A percentile compares a stretch with the other conserved stretches of the same genome.
phyloP scores from a whole-genome alignment of 2,797 vertebrate genomes.

The Notolabrus celidotus region DNA sequence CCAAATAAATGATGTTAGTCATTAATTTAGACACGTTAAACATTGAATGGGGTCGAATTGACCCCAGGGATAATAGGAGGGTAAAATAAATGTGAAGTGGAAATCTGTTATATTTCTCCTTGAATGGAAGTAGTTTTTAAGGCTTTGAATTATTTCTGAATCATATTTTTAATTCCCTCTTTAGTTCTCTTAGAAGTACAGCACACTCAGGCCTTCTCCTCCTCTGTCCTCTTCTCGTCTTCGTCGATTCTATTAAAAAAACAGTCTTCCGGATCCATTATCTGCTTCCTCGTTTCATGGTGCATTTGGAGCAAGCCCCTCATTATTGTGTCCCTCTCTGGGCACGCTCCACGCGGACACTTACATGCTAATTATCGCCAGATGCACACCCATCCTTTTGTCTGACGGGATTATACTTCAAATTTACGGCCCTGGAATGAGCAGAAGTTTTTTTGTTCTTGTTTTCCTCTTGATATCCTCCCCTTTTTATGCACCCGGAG shows the following conservation, averaged over 20 bases:
- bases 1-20: too few species aligned
- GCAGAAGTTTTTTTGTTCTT: conserved; percentile 56
- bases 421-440: conserved; percentile 73
- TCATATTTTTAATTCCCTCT: background rate
- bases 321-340: conserved; percentile 33
- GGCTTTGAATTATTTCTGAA: background rate
- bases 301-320: conserved; percentile 55
- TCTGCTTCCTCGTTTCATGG: conserved; percentile 61
- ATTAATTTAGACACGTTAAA: too few species aligned
- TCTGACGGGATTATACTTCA: conserved; percentile 59
- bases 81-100: too few species aligned
- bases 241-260: background rate
- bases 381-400: conserved; percentile 79
- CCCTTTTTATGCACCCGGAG: conserved; percentile 20
- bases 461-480: conserved; percentile 36
- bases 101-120: background rate
- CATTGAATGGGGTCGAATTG: too few species aligned
- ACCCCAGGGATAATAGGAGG: too few species aligned
- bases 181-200: background rate
- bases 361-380: conserved; percentile 83
- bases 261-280: conserved; percentile 15
- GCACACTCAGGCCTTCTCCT: background rate
- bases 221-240: background rate
- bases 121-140: background rate
- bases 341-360: conserved; percentile 72